A percentile compares a stretch with the other conserved stretches of the same genome.
Conservation (phyloP, 2,888 invertebrate species). For the Metellina segmentata region DNA sequence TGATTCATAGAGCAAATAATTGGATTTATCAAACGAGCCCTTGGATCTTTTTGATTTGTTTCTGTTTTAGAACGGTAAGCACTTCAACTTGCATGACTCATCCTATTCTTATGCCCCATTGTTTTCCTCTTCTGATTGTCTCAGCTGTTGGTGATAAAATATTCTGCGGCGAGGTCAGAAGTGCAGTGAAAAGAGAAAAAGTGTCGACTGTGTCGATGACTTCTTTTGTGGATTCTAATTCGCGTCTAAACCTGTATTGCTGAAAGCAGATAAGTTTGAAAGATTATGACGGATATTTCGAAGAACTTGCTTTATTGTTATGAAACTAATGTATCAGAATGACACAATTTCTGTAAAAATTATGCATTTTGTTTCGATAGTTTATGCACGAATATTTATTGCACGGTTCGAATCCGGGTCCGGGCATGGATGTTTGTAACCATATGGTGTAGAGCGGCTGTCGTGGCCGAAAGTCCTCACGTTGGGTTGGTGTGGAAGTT, state of each 20-base stretch:
- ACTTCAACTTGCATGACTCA: slow-evolving; percentile 16
- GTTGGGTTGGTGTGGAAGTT: too few relatives aligned
- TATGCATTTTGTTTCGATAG: too few relatives aligned
- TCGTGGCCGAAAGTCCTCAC: too few relatives aligned
- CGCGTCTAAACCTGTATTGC: background rate
- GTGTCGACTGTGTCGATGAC: background rate
- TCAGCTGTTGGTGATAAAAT: slow-evolving; percentile 22
- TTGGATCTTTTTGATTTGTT: background rate
- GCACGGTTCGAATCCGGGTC: too few relatives aligned
- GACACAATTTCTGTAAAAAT: too few relatives aligned
- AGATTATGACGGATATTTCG: too few relatives aligned
- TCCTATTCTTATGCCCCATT: slow-evolving; percentile 10
- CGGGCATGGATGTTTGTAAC: too few relatives aligned
- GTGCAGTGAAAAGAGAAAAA: slow-evolving; percentile 6
- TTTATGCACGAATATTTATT: too few relatives aligned
- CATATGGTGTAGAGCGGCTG: too few relatives aligned
- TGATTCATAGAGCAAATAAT: slow-evolving; percentile 25
- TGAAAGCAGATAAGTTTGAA: too few relatives aligned
- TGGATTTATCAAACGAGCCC: background rate
- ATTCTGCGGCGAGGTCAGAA: slow-evolving; percentile 1
- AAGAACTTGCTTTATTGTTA: too few relatives aligned
- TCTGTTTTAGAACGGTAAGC: background rate
- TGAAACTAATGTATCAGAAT: too few relatives aligned
- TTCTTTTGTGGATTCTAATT: background rate
- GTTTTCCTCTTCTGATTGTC: slow-evolving; percentile 23